phyloP scores from a whole-genome alignment of 2,113 vertebrate species.

The Cavia porcellus region DNA sequence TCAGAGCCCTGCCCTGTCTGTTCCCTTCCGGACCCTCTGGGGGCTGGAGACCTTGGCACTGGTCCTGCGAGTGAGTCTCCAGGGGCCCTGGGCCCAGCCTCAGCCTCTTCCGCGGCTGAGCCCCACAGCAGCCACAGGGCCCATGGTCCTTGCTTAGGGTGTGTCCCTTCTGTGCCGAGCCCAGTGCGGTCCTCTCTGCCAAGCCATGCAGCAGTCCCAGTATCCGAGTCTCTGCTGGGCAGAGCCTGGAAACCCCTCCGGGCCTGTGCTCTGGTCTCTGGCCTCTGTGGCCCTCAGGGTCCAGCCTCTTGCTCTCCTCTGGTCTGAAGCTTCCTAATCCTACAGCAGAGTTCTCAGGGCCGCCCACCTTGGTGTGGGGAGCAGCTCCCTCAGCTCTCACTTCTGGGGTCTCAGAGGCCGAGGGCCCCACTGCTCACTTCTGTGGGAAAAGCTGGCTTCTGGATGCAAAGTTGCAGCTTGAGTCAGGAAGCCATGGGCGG shows the following conservation, averaged over 20 bases:
- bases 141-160: neutral
- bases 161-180: fast-evolving
- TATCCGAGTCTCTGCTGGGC: neutral
- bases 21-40: constrained; percentile 52
- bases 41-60: fast-evolving
- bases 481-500: too few relatives aligned
- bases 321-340: neutral
- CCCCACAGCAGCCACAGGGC: too few relatives aligned
- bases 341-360: neutral
- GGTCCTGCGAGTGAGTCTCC: fast-evolving
- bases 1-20: neutral
- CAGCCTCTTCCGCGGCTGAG: fast-evolving
- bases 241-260: neutral
- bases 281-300: neutral
- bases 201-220: neutral
- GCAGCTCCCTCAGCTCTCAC: neutral
- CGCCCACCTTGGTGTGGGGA: neutral
- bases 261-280: neutral
- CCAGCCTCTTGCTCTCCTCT: neutral
- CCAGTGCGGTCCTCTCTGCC: fast-evolving
- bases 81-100: neutral
- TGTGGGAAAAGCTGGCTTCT: neutral
- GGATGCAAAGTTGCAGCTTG: too few relatives aligned
- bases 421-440: too few relatives aligned
- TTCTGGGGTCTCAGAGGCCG: neutral